Evolutionary conservation across 2,888 invertebrate genomes (phyloP), one percentile per base, ranked within the genome.

Genomic region (Vanessa cardui): DNA sequence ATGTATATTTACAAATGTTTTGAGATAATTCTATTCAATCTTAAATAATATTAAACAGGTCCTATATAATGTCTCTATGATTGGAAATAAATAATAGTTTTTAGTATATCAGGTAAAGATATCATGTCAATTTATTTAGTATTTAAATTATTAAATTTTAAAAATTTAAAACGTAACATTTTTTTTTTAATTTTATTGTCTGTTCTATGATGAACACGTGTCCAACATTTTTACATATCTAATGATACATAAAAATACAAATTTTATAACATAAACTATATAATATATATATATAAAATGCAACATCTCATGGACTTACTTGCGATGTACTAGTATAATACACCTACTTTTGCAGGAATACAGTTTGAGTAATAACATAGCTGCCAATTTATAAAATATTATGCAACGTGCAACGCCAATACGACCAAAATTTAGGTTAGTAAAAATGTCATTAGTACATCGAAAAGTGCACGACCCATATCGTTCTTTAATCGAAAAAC

Each of bases 1-100:
- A 33, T 56, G 33, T 69, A 82, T 88, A 89, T 90, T 80, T 87
- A 88, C 88, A 88, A 71, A 76, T 61, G 7, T 52, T 39, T 21
- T 61, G 15, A 56, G n/a, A 33, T 60, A 39, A 54, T 39, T 46
- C 21, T 56, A 56, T 9, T 18, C 8, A 8, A 39, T 16, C 18
- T 56, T 56, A 18, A 56, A 26, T 56, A 39, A 56, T n/a, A 33
- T 26, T 33, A 56, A 56, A 56, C 18, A 39, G 33, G 39, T 52
- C 12, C 1, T 33, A 26, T 56, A 56, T 31, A 39, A 56, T 56
- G 33, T 54, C 31, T 26, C 16, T 31, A 54, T n/a, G 16, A n/a
- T 20, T 39, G 18, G 8, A 4, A 56, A 39, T 39, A 18, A 56
- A 31, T 31, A 49, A 21, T 12, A 52, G 26, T 9, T 21, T 47